Percentiles rank a stretch among this genome's conserved stretches.
These are phyloP conservation scores for Mesaphorura yosii DNA, from an alignment of 1,140 invertebrate genomes.

Conservation along the genomic window DNA sequence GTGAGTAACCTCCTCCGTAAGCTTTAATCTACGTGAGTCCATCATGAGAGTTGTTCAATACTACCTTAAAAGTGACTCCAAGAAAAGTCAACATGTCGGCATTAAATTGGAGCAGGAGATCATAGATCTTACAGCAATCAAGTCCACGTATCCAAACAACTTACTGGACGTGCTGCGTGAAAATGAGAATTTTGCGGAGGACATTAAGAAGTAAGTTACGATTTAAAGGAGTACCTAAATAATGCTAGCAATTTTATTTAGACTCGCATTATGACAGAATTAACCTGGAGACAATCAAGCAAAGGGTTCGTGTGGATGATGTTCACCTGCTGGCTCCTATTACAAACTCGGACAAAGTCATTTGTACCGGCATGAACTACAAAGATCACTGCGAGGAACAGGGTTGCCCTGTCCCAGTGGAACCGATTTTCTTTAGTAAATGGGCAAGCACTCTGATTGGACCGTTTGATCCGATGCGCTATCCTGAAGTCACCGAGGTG, in stretches of 20 bases:
- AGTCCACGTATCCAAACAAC: not conserved
- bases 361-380: slow-evolving; percentile 69
- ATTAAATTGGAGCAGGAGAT: slow-evolving; percentile 10
- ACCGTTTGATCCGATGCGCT: slow-evolving; percentile 55
- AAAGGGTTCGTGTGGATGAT: slow-evolving; percentile 9
- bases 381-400: slow-evolving; percentile 66
- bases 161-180: slow-evolving; percentile 11
- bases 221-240: slow-evolving; percentile 1
- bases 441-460: slow-evolving; percentile 65
- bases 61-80: slow-evolving; percentile 7
- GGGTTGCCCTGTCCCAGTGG: slow-evolving; percentile 52
- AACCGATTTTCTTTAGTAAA: slow-evolving; percentile 68
- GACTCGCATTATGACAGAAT: slow-evolving; percentile 1
- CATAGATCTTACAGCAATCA: slow-evolving; percentile 8
- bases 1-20: too few relatives aligned
- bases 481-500: slow-evolving; percentile 40
- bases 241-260: not conserved
- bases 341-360: slow-evolving; percentile 59
- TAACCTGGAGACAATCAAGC: slow-evolving; percentile 4
- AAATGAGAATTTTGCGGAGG: slow-evolving; percentile 2
- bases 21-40: too few relatives aligned
- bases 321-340: slow-evolving; percentile 49
- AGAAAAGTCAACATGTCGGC: not conserved
- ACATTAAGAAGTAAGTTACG: slow-evolving; percentile 15
- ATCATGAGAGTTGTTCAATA: slow-evolving; percentile 29